Base-by-base conservation (phyloP, 2,888 invertebrate species). In the Agrotis segetum region DNA sequence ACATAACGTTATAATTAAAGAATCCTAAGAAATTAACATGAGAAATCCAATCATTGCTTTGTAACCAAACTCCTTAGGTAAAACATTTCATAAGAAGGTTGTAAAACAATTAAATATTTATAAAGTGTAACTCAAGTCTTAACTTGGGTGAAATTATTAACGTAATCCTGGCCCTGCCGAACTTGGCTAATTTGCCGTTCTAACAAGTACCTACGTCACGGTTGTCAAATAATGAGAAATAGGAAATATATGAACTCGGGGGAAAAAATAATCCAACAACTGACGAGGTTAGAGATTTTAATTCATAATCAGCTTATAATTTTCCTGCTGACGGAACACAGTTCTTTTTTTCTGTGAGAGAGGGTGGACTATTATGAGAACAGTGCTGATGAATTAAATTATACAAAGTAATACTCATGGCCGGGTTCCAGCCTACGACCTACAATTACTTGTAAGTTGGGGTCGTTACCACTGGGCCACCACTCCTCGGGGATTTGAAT, bases 101-200 rank as follows among this genome's bases (percentile, higher is more conserved):
- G 62, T 69, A 71, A 77, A 85, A 83, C 79, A 85, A 82, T 85
- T 78, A 84, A 85, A 85, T 82, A 84, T 85, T 85, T 74, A 71
- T 77, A 63, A 82, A 85, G 65, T 76, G 74, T 40, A 40, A 40
- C 40, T 40, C 11, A 40, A 40, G 40, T 74, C 73, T 78, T 78
- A 85, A 84, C 77, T 85, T 70, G 71, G 65, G 29, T 55, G 76
- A 85, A 85, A 85, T 84, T 85, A 85, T 85, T 82, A 85, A 85
- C 71, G 86, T 79, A 77, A 85, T 81, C 73, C 68, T 69, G 52
- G 76, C 68, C 78, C 74, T 77, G 69, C 66, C 69, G 71, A 84
- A 81, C 74, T 85, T 84, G 50, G 47, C 71, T 81, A 79, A 83
- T 83, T 83, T 81, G 58, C 67, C 59, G 69, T 76, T 59, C 60